Conservation (phyloP, 2,113 vertebrate genomes). For the Calyptomena viridis region DNA sequence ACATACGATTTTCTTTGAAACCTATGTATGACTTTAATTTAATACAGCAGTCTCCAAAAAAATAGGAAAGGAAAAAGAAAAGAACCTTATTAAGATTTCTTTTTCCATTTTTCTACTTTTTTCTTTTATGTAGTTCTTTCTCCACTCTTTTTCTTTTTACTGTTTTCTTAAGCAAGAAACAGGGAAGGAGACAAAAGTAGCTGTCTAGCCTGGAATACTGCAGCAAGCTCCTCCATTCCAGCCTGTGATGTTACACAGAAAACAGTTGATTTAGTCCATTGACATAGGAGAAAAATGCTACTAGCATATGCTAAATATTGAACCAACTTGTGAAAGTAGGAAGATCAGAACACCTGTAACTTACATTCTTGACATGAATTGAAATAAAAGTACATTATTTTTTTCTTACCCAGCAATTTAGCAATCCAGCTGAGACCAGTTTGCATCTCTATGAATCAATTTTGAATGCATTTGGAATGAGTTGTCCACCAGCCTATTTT, state of each 20-base stretch:
- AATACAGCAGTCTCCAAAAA: slow-evolving; percentile 89
- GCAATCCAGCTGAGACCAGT: background rate
- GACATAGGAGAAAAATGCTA: slow-evolving; percentile 47
- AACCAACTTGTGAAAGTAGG: background rate
- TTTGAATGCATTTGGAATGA: background rate
- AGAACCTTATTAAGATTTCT: slow-evolving; percentile 75
- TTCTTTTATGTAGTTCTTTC: slow-evolving; percentile 47
- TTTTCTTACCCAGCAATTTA: background rate
- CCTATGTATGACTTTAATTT: slow-evolving; percentile 94
- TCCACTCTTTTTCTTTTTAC: slow-evolving; percentile 3
- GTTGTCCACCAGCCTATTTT: background rate
- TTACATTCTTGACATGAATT: background rate
- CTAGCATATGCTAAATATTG: slow-evolving; percentile 49
- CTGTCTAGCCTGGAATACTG: slow-evolving; percentile 33
- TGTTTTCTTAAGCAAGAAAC: slow-evolving; percentile 31
- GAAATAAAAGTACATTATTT: background rate
- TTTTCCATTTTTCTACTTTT: slow-evolving; percentile 73
- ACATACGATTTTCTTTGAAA: slow-evolving; percentile 84
- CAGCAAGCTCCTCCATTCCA: slow-evolving; percentile 17
- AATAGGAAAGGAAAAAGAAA: slow-evolving; percentile 70
- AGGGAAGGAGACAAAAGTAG: slow-evolving; percentile 20
- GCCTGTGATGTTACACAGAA: slow-evolving; percentile 39
- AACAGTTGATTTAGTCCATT: slow-evolving; percentile 64
- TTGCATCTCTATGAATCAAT: background rate
- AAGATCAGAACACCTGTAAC: slow-evolving; percentile 19